Evolutionary conservation across 2,113 vertebrate species (phyloP), one percentile per base, ranked within the genome.

Genomic region (Rhinopomastus cyanomelas): DNA sequence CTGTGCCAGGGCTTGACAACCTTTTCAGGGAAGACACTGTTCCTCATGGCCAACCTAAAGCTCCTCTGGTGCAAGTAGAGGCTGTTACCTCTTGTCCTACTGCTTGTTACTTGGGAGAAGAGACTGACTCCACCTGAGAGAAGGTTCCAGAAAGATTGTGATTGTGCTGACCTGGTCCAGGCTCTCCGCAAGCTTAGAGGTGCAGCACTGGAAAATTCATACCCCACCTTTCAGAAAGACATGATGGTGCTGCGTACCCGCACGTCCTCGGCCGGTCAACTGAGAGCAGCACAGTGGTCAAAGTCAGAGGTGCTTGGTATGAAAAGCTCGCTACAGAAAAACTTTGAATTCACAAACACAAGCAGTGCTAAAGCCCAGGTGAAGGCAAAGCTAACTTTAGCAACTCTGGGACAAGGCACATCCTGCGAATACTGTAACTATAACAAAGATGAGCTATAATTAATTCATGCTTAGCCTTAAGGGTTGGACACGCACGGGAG

Each of bases 241-340:
- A 12, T 5, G 7, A 8, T 1, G 1, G 18, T 2, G 4, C 55
- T 0, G 1, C 0, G 2, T 16, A 6, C 3, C 27, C 2, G 1
- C 26, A 14, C n/a, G 4, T 16, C 53, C 46, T 22, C 36, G 32
- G 16, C n/a, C 15, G 20, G 20, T 37, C 10, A 3, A 0, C 9
- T 1, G 4, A 37, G 44, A 1, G 4, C 39, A 71, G 39, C 26
- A 7, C 27, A 25, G 34, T 9, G 32, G 8, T 15, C 27, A 13
- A 25, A 20, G 9, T 4, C 8, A 56, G 61, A 71, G 53, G 12
- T 21, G 48, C 59, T 23, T 37, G 8, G 16, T 4, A 7, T 3
- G 17, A 85, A 39, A 22, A n/a, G 23, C 21, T 87, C 46, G 7
- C 55, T 53, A 51, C 59, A 48, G 48, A 75, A 75, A 36, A 59